These are phyloP conservation scores for Antennarius striatus DNA, from an alignment of 2,113 vertebrate species.

Conservation along the genomic window DNA sequence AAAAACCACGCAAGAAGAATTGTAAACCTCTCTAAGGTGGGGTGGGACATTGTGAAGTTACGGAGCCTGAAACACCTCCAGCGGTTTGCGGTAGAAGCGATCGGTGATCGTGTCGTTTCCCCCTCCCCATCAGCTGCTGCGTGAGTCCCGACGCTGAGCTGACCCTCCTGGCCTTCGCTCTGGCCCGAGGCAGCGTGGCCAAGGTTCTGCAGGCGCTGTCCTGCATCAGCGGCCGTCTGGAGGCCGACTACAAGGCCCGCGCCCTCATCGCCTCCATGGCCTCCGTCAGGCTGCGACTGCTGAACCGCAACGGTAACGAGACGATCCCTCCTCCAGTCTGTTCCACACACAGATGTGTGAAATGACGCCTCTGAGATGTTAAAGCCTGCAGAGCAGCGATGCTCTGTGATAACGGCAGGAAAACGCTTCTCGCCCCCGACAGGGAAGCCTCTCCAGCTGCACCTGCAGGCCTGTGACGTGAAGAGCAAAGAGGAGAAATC, in stretches of 20 bases:
- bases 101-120: background rate
- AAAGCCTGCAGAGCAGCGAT: background rate
- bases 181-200: constrained; percentile 92
- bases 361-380: background rate
- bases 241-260: constrained; percentile 85
- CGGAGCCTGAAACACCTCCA: background rate
- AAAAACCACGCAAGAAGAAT: too few species aligned
- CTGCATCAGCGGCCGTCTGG: constrained; percentile 85
- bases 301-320: constrained; percentile 90
- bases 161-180: constrained; percentile 92
- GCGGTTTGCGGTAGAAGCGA: background rate
- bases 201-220: constrained; percentile 91
- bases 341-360: background rate
- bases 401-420: background rate
- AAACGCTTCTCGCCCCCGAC: constrained; percentile 4
- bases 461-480: constrained; percentile 93
- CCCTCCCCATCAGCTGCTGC: constrained; percentile 80
- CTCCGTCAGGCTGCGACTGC: constrained; percentile 87
- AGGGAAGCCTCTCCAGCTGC: constrained; percentile 91
- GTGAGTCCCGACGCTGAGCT: constrained; percentile 91
- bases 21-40: background rate
- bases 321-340: background rate
- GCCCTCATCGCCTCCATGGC: constrained; percentile 91
- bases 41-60: background rate
- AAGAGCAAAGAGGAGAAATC: constrained; percentile 98